Evolutionary conservation across 23 tunicate species (phyloP), one percentile per base, ranked within the genome.

Genomic region (Corella eumyota): DNA sequence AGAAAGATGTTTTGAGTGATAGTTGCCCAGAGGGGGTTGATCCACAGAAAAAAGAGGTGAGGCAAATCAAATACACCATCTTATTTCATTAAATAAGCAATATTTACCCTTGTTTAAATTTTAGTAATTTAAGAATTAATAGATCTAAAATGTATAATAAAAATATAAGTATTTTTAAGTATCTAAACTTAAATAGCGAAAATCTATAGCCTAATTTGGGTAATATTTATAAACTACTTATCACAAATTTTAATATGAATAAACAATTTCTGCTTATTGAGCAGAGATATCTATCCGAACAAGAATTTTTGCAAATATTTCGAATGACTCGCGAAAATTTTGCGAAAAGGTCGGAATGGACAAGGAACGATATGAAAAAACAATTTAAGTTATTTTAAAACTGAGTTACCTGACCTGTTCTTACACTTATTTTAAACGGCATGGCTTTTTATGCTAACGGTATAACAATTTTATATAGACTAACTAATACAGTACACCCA

Each of bases 321-420:
- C 66, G 68, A 30, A 72, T 80, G 90, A 71, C 90, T 1, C 45
- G 66, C 26, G 71, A 62, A 44, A 79, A 80, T 6, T 80, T 80
- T 59, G 36, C 59, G 9, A 35, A 58, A 28, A 30, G 47, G 33
- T 66, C 78, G 25, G 68, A 76, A 23, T 80, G 90, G 90, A 56
- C 38, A 36, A 53, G 64, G 57, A 60, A 64, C 17, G 64, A 80
- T 30, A 52, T 80, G 66, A 80, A 80, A 51, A 80, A 72, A 56
- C 25, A 59, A 34, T 25, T 57, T 57, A 58, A 72, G 20, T 58
- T 80, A 22, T 80, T 80, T 29, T 80, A 72, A 56, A 50, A 9
- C 48, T 40, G 48, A 40, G 13, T 15, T 9, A 11, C 48, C 15
- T n/a, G n/a, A n/a, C n/a, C n/a, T n/a, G n/a, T n/a, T n/a, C n/a